Evolutionary conservation across 2,888 invertebrate species (phyloP).

Genomic region (Agrypnus murinus): DNA sequence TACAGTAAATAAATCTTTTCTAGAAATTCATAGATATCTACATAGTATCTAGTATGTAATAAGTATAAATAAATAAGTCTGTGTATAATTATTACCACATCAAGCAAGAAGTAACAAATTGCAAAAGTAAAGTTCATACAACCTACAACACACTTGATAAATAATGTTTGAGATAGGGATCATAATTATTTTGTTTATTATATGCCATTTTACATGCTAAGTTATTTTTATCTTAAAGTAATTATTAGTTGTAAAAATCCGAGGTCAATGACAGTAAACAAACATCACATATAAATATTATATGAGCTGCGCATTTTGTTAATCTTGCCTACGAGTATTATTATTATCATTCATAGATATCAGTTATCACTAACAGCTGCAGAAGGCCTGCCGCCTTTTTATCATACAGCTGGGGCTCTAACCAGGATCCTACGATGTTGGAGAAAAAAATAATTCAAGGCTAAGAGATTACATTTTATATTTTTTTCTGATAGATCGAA

Average conservation of each 20-base stretch:
- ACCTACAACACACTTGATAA: slow-evolving; percentile 28
- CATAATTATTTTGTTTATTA: slow-evolving; percentile 42
- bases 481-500: too few species aligned
- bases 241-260: slow-evolving; percentile 46
- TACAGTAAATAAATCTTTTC: too few species aligned
- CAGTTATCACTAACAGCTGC: slow-evolving; percentile 54
- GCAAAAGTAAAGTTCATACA: slow-evolving; percentile 32
- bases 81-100: slow-evolving; percentile 23
- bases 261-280: slow-evolving; percentile 50
- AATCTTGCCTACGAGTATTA: slow-evolving; percentile 31
- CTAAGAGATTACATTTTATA: too few species aligned
- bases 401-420: slow-evolving; percentile 38
- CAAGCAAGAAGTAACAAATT: slow-evolving; percentile 19
- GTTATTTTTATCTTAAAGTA: slow-evolving; percentile 44
- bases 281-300: slow-evolving; percentile 20
- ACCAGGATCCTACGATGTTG: slow-evolving; percentile 1
- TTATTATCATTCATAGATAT: slow-evolving; percentile 38
- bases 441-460: background rate
- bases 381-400: slow-evolving; percentile 56
- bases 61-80: too few species aligned
- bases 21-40: too few species aligned
- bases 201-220: slow-evolving; percentile 31
- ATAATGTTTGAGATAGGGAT: slow-evolving; percentile 25
- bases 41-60: too few species aligned
- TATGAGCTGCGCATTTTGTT: slow-evolving; percentile 48